Evolutionary conservation across 1,140 invertebrate species (phyloP), one percentile per base, ranked within the genome.

Genomic region (Paraescarpia echinospica): DNA sequence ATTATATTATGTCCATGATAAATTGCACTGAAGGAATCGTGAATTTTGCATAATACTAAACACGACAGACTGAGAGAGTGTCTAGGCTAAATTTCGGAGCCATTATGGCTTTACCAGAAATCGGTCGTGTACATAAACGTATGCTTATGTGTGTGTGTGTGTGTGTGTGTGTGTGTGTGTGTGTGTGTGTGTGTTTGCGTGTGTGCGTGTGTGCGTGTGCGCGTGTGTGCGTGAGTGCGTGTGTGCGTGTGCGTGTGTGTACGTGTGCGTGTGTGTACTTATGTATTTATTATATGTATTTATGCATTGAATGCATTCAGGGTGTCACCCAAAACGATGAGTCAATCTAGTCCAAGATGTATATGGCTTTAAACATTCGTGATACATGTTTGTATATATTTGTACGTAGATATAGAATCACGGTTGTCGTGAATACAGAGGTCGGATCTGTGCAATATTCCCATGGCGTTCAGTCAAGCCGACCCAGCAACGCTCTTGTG

Each of bases 301-400:
- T 77, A 77, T 77, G 59, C 59, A 77, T 77, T 77, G 14, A 31
- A 77, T 77, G 59, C 59, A 77, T 77, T 77, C 59, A 77, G 59
- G 59, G 59, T 77, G 8, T 12, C 22, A 77, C 59, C 59, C 59
- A 77, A 31, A 27, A 31, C 59, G 59, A 77, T 77, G 59, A 77
- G 59, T 77, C 59, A 77, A 77, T 77, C 59, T 77, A 77, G 59
- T 77, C 59, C 14, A 77, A 77, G 59, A 77, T 77, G 59, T 77
- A 77, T 27, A 77, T 77, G 59, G 59, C 59, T 77, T 77, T 77
- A 77, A 77, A 77, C 59, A 77, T 77, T 77, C 59, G 59, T 77
- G 12, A 77, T 77, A 77, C 22, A 77, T 77, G 59, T 77, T 14
- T 77, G 59, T 77, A 77, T 77, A 77, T 77, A 77, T 77, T 77